phyloP scores from a whole-genome alignment of 2,797 vertebrate species.

The Lagodon rhomboides region DNA sequence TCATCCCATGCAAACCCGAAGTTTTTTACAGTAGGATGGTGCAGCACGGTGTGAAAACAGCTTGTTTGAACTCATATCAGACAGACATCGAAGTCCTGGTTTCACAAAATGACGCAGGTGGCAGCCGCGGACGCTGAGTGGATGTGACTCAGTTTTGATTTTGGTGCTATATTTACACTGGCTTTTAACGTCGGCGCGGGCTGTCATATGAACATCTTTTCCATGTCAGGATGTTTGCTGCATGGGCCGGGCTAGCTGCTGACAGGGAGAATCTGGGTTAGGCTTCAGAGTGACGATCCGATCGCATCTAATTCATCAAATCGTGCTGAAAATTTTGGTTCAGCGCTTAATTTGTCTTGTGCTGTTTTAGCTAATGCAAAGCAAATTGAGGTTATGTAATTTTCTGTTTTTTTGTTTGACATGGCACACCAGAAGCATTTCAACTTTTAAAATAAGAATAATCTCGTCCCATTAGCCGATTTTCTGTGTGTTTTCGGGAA shows the following conservation, averaged over 20 bases:
- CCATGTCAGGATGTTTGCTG: constrained; percentile 46
- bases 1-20: constrained; percentile 27
- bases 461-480: background rate
- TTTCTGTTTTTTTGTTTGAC: background rate
- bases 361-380: background rate
- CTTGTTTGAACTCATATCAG: constrained; percentile 33
- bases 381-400: background rate
- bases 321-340: background rate
- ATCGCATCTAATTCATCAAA: constrained; percentile 47
- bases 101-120: constrained; percentile 38
- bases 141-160: constrained; percentile 63
- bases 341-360: background rate
- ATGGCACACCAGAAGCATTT: background rate
- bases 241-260: constrained; percentile 31
- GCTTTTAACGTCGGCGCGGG: constrained; percentile 32
- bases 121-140: constrained; percentile 34
- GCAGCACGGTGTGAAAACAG: constrained; percentile 22
- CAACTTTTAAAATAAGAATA: background rate
- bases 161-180: constrained; percentile 64
- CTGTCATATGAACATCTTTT: constrained; percentile 58
- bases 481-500: constrained; percentile 4
- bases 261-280: constrained; percentile 60
- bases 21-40: constrained; percentile 37
- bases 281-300: constrained; percentile 31
- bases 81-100: constrained; percentile 21